Evolutionary conservation across 2,797 vertebrate species (phyloP), one percentile per base, ranked within the genome.

Genomic region (Tinamus major): DNA sequence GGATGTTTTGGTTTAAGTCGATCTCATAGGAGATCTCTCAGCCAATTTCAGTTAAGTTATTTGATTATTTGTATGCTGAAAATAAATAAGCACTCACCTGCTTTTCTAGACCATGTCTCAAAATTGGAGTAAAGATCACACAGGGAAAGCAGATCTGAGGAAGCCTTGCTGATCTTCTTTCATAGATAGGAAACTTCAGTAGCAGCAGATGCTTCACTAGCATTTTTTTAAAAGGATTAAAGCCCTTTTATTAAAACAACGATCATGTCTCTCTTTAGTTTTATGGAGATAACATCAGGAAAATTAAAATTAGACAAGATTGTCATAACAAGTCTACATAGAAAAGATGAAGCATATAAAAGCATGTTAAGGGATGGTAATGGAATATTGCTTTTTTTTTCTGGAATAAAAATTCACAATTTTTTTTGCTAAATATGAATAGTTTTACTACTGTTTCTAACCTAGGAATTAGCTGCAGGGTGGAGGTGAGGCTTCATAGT

Each of bases 391-490:
- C 65, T 84, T 84, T 68, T 63, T 86, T 92, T 91, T 35, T 85
- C 65, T 80, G 46, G 35, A 92, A 35, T 72, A 93, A 85, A 95
- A 96, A 86, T 79, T 83, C 55, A 59, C 42, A 75, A 78, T 85
- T 48, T 20, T 62, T 18, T 37, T 51, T 93, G 64, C 69, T 62
- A 82, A 94, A 91, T 49, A 53, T 3, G 10, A 35, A 24, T 77
- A 13, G 55, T 91, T 91, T 90, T 51, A 58, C 61, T 75, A 41
- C 41, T 9, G 37, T 56, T 94, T 90, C 89, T 83, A 68, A 85
- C 65, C 31, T 88, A 61, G 39, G 46, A 83, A 16, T 90, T 87
- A 71, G 56, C 88, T 91, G 61, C 65, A 89, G 64, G 71, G 71
- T 83, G 71, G 75, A 75, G 85, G 74, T 75, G 79, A 92, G 84